A percentile compares a stretch with the other conserved stretches of the same genome.
These are phyloP conservation scores for Sebastes ruberrimus DNA, from an alignment of 2,797 vertebrate species.

Conservation along the genomic window DNA sequence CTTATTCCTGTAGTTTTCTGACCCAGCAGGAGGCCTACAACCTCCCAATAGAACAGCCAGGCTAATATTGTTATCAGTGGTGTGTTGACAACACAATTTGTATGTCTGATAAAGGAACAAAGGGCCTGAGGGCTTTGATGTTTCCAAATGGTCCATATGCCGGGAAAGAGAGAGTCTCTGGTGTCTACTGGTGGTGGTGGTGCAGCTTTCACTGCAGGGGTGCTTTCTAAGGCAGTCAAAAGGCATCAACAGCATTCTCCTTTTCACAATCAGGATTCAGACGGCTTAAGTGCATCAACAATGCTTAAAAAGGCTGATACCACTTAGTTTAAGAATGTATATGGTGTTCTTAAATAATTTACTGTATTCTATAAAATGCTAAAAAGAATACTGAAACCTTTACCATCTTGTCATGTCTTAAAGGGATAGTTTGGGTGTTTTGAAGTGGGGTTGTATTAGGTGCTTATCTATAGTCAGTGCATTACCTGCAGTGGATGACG, in stretches of 20 bases:
- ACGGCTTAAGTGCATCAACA: background rate
- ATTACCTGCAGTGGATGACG: too few species aligned
- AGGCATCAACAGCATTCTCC: slow-evolving; percentile 29
- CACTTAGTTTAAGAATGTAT: background rate
- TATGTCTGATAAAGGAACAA: slow-evolving; percentile 76
- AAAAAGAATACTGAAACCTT: background rate
- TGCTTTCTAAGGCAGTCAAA: slow-evolving; percentile 47
- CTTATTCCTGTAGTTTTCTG: background rate
- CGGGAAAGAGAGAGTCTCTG: slow-evolving; percentile 37
- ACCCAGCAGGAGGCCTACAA: slow-evolving; percentile 1
- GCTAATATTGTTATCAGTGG: slow-evolving; percentile 70
- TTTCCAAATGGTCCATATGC: slow-evolving; percentile 68
- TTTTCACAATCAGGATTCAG: slow-evolving; percentile 17
- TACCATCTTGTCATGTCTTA: too few species aligned
- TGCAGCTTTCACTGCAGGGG: slow-evolving; percentile 56
- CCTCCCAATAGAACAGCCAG: slow-evolving; percentile 20
- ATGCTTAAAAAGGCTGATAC: background rate
- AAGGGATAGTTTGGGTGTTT: too few species aligned
- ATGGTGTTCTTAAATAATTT: background rate
- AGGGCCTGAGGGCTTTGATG: slow-evolving; percentile 72
- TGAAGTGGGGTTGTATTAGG: too few species aligned
- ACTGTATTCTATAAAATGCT: background rate
- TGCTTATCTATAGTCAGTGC: too few species aligned
- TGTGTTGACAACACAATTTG: slow-evolving; percentile 71
- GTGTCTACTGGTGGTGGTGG: slow-evolving; percentile 4